Base-by-base conservation (phyloP, 2,113 vertebrate species). In the Triplophysa dalaica region DNA sequence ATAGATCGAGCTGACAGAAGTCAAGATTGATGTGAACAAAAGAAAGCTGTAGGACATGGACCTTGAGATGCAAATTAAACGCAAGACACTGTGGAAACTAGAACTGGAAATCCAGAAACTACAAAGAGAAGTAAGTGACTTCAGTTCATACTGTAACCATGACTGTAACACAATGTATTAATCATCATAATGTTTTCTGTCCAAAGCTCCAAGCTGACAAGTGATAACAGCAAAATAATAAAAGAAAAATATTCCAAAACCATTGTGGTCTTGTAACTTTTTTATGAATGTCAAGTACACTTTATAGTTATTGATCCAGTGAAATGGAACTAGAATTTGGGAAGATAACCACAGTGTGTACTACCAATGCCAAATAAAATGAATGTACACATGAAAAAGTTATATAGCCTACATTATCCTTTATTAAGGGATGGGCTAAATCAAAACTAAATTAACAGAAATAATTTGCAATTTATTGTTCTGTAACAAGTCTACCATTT, bases 41-140 rank as follows among this genome's bases (percentile, higher is more conserved):
- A 24, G 52, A 56, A 72, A 52, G 45, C 48, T 72, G 48, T 48
- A 52, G 52, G 69, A 52, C 52, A 72, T 72, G 69, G 69, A 72
- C 50, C 69, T 52, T 24, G 69, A 72, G 22, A 50, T 72, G 50
- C 43, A 72, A 26, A 72, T 72, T n/a, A 72, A 72, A 72, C 22
- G 21, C 8, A 7, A 72, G 48, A 72, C 69, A 72, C 22, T 72
- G 45, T 54, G 69, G 69, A 72, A 72, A 72, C 45, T 72, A 33
- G 69, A 72, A 22, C 43, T 70, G 43, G 68, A 70, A 70, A 70
- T 70, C 68, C 68, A 48, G 68, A 70, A 50, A 50, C 68, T 50
- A 48, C 19, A 70, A 70, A 72, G 69, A 72, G 69, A 72, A 67
- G 65, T 67, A 50, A 70, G 48, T 70, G 33, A 72, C 17, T 72